Evolutionary conservation across 2,797 vertebrate species (phyloP).

Genomic region (Manis crassicaudata): DNA sequence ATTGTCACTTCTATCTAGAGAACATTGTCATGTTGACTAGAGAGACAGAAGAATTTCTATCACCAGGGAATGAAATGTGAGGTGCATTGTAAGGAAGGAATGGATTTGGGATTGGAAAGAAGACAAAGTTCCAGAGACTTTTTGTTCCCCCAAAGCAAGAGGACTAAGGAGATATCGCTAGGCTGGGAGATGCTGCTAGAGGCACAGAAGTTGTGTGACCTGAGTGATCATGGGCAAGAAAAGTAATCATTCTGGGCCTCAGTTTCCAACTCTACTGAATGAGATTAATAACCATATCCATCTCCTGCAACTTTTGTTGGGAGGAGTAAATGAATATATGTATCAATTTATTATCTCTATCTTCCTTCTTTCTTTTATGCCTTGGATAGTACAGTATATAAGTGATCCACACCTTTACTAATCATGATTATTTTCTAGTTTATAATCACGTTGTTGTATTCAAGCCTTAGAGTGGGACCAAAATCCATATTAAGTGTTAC

Average conservation of each 20-base stretch:
- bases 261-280: not conserved
- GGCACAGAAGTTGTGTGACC: not conserved
- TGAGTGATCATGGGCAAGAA: not conserved
- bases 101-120: not conserved
- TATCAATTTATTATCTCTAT: not conserved
- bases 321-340: not conserved
- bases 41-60: not conserved
- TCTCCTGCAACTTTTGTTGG: not conserved
- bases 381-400: not conserved
- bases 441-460: not conserved
- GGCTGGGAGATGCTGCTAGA: not conserved
- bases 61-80: not conserved
- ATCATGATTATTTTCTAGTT: not conserved
- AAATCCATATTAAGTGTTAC: too few relatives aligned
- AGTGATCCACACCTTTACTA: not conserved
- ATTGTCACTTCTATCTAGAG: not conserved
- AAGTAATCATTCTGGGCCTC: not conserved
- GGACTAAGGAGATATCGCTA: not conserved
- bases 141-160: too few relatives aligned
- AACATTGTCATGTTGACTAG: not conserved
- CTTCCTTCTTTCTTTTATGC: not conserved
- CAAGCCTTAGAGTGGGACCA: not conserved
- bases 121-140: not conserved
- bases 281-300: not conserved
- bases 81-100: not conserved